These are phyloP conservation scores for Ondatra zibethicus DNA, from an alignment of 2,113 vertebrate species.

Conservation along the genomic window DNA sequence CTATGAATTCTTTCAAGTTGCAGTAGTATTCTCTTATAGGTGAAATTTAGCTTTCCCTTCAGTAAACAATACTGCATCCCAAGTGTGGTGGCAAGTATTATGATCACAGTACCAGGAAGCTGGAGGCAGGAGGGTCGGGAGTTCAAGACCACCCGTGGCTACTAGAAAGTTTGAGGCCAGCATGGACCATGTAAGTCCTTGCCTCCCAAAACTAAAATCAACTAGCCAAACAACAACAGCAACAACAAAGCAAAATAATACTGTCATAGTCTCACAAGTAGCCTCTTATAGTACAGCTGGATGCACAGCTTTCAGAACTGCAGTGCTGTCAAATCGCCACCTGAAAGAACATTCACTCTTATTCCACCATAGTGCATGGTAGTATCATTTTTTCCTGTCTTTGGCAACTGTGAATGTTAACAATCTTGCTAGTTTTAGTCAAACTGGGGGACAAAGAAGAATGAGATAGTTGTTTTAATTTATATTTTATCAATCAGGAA, in stretches of 20 bases:
- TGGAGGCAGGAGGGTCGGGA: neutral
- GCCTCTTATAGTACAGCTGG: neutral
- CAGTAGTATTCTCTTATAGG: neutral
- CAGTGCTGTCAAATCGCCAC: slow-evolving; percentile 8
- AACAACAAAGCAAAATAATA: neutral
- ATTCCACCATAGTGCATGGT: neutral
- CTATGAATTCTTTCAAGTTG: neutral
- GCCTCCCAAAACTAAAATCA: neutral
- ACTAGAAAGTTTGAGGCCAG: neutral
- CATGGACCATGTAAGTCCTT: neutral
- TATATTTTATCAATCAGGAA: slow-evolving; percentile 37
- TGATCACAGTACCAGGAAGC: neutral
- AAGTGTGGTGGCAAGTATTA: neutral
- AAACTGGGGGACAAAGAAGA: neutral
- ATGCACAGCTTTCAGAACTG: neutral
- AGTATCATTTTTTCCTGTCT: neutral
- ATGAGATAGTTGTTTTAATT: slow-evolving; percentile 45
- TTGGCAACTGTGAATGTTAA: neutral
- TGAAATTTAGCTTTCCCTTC: neutral
- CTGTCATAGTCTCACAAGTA: neutral
- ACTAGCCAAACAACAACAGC: neutral
- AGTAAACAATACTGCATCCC: neutral
- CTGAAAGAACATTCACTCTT: slow-evolving; percentile 27
- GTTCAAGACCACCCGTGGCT: neutral
- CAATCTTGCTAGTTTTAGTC: slow-evolving; percentile 48